Conservation (phyloP, 2,888 invertebrate genomes). For the Nomada flava region DNA sequence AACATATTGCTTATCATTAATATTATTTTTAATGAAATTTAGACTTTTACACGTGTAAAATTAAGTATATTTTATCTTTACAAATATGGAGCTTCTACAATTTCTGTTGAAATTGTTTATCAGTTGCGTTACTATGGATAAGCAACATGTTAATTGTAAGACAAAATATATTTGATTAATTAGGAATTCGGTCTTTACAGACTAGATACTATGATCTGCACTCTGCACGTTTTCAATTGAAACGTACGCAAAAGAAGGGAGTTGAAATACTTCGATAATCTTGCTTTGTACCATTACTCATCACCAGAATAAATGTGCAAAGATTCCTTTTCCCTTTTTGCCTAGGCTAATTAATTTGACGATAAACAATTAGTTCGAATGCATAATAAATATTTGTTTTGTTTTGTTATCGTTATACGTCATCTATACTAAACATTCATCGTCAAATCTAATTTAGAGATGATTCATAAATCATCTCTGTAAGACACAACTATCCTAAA, state of each 20-base stretch:
- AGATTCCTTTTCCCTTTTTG: conserved; percentile 32
- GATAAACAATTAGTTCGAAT: conserved; percentile 38
- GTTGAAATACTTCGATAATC: conserved; percentile 36
- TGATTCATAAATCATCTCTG: conserved; percentile 27
- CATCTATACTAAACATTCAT: conserved; percentile 39
- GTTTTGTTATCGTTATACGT: conserved; percentile 12
- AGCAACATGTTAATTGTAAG: conserved; percentile 19
- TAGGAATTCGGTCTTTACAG: conserved; percentile 59
- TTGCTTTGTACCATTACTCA: conserved; percentile 59
- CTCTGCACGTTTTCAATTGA: conserved; percentile 29
- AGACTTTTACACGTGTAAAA: neutral
- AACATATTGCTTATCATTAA: conserved; percentile 24
- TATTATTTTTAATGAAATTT: neutral
- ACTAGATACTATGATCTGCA: conserved; percentile 62
- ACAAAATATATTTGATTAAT: conserved; percentile 44
- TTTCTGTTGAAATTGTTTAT: neutral
- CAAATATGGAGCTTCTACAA: neutral
- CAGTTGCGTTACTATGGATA: neutral
- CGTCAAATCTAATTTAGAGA: conserved; percentile 36
- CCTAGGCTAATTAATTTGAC: conserved; percentile 40
- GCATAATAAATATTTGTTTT: conserved; percentile 18
- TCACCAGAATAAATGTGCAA: conserved; percentile 34
- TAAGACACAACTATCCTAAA: conserved; percentile 57
- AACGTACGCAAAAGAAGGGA: conserved; percentile 9
- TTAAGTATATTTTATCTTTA: neutral